Evolutionary conservation across 2,113 vertebrate genomes (phyloP).

Genomic region (Brachyistius frenatus): DNA sequence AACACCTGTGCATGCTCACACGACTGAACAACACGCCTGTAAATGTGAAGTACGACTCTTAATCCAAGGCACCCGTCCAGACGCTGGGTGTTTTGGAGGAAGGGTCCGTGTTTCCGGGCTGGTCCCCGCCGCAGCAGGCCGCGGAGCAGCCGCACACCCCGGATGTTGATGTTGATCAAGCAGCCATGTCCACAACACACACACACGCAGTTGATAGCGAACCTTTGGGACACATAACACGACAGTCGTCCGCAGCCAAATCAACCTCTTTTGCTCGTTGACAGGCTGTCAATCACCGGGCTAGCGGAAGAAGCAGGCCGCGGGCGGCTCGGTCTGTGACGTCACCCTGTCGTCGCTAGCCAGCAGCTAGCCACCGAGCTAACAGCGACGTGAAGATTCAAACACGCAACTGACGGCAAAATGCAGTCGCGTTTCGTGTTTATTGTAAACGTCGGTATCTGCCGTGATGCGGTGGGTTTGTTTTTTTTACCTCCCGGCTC

Average conservation of each 20-base stretch:
- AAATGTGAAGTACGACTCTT: no score
- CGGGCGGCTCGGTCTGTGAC: conserved; percentile 39
- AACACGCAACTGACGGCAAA: background rate
- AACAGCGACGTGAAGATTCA: background rate
- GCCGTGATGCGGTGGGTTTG: background rate
- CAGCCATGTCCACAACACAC: background rate
- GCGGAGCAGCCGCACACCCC: conserved; percentile 11
- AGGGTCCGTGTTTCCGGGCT: background rate
- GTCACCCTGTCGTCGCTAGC: conserved; percentile 46
- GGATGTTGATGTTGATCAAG: conserved; percentile 49
- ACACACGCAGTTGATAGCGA: background rate
- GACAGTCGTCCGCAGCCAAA: background rate
- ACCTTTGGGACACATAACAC: background rate
- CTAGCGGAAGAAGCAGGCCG: conserved; percentile 64
- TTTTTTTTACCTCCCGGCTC: conserved; percentile 64
- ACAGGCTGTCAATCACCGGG: conserved; percentile 55
- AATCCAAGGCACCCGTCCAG: no score
- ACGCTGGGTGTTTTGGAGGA: background rate
- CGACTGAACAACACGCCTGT: no score
- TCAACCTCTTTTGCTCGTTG: background rate
- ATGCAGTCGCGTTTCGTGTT: background rate
- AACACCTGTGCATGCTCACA: no score
- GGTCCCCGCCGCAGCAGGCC: conserved; percentile 42
- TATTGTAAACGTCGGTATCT: background rate
- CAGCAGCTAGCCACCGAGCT: conserved; percentile 32